Evolutionary conservation across 2,888 invertebrate genomes (phyloP), one percentile per base, ranked within the genome.

Genomic region (Rhamnusium bicolor): DNA sequence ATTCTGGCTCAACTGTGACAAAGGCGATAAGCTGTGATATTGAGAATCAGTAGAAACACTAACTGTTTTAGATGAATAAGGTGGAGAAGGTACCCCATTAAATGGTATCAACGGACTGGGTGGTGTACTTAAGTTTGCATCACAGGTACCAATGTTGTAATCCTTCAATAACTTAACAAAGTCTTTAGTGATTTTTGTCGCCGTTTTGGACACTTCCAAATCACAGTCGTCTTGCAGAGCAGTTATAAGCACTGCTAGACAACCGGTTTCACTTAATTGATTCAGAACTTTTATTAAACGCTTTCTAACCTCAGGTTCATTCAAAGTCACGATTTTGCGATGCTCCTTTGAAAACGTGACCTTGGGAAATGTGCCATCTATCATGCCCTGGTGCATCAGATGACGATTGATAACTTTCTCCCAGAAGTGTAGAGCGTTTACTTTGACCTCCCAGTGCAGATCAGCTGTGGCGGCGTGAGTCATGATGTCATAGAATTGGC

Each of bases 381-480:
- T 91, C 94, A 95, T 94, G n/a, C 95, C 95, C 87, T 95, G 95
- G 82, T 94, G 91, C 0, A 90, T 90, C 7, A 95, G 87, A 66
- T 92, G 90, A 0, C 91, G 90, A 21, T 91, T 89, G 54, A 94
- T 92, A 19, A 94, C 92, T 10, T 90, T 88, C 68, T 90, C 90
- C 95, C 95, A 96, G 83, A 94, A 95, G 71, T 90, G 89, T 0
- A 96, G 84, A 0, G 94, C 93, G 69, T 91, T 91, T 0, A 93
- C 88, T 86, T 95, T 94, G 0, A 95, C 95, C 85, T 96, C 95
- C 95, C 95, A 95, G 83, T 96, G 93, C 70, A 95, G 90, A 85
- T 96, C 96, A 8, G 90, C 89, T 0, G 92, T 90, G 0, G 93
- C 92, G 0, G 93, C 91, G 12, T 91, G 89, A 0, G 91, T 90